Evolutionary conservation across 2,797 vertebrate species (phyloP).

Genomic region (Intellagama lesueurii): DNA sequence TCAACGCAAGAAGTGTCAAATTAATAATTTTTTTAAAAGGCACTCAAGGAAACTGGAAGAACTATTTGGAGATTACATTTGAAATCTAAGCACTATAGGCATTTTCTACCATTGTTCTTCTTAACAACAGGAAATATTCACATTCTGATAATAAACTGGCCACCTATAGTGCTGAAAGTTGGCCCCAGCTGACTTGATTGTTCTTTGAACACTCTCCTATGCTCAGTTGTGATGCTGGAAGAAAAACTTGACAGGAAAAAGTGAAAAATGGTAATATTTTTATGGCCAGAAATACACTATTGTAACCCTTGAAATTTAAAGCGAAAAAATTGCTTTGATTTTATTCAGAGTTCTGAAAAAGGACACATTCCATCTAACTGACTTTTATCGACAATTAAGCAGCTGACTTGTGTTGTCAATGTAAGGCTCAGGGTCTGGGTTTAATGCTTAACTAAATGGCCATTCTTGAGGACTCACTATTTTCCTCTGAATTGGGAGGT

Average conservation of each 20-base stretch:
- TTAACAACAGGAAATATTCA: slow-evolving; percentile 16
- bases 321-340: background rate
- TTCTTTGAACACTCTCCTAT: slow-evolving; percentile 27
- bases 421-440: background rate
- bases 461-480: background rate
- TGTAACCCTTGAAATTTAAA: background rate
- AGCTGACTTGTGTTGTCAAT: background rate
- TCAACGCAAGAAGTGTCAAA: slow-evolving; percentile 9
- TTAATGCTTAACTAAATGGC: background rate
- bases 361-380: background rate
- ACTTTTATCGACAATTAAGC: background rate
- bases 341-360: background rate
- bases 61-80: slow-evolving; percentile 31
- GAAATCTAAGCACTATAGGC: slow-evolving; percentile 8
- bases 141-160: background rate
- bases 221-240: background rate
- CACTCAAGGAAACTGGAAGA: slow-evolving; percentile 24
- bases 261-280: background rate
- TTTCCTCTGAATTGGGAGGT: background rate
- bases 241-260: slow-evolving; percentile 9
- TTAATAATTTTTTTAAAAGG: slow-evolving; percentile 26
- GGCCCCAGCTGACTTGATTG: background rate
- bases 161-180: background rate
- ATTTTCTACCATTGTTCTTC: slow-evolving; percentile 45
- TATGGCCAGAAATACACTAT: background rate